A percentile compares a stretch with the other conserved stretches of the same genome.
Conservation (phyloP, 2,797 vertebrate genomes). For the Schizopygopsis pylzovi region DNA sequence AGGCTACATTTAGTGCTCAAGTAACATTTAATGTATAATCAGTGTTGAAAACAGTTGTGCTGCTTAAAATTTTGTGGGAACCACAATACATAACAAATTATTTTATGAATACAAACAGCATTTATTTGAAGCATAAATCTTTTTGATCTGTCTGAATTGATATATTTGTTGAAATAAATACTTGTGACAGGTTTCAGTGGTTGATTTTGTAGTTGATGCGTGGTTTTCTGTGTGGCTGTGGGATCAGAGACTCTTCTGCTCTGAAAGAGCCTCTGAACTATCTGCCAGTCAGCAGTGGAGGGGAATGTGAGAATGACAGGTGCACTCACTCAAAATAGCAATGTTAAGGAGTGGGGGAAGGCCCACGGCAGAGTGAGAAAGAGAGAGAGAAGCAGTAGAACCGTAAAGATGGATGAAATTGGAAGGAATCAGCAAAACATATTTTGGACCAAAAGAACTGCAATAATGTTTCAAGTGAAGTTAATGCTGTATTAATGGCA, state of each 20-base stretch:
- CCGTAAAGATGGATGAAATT: constrained; percentile 42
- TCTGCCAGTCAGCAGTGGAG: constrained; percentile 81
- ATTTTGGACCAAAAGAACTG: not conserved
- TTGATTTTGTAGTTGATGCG: not conserved
- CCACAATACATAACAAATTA: not conserved
- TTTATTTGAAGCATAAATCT: not conserved
- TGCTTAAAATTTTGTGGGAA: not conserved
- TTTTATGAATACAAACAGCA: not conserved
- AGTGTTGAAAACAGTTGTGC: not conserved
- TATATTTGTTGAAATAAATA: not conserved
- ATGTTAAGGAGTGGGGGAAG: constrained; percentile 58
- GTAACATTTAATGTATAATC: not conserved
- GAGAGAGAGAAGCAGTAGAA: not conserved
- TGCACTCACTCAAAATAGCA: constrained; percentile 81
- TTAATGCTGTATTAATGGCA: not conserved
- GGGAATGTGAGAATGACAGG: constrained; percentile 84
- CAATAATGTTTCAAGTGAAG: constrained; percentile 6
- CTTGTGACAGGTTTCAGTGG: not conserved
- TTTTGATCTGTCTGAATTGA: not conserved
- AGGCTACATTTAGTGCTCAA: not conserved
- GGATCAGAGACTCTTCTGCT: constrained; percentile 57
- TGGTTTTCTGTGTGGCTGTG: constrained; percentile 8
- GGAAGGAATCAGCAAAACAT: constrained; percentile 15
- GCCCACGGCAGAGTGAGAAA: constrained; percentile 37
- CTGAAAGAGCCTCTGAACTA: constrained; percentile 70